These are phyloP conservation scores for Athalia rosae DNA, from an alignment of 2,888 invertebrate genomes.

Conservation along the genomic window DNA sequence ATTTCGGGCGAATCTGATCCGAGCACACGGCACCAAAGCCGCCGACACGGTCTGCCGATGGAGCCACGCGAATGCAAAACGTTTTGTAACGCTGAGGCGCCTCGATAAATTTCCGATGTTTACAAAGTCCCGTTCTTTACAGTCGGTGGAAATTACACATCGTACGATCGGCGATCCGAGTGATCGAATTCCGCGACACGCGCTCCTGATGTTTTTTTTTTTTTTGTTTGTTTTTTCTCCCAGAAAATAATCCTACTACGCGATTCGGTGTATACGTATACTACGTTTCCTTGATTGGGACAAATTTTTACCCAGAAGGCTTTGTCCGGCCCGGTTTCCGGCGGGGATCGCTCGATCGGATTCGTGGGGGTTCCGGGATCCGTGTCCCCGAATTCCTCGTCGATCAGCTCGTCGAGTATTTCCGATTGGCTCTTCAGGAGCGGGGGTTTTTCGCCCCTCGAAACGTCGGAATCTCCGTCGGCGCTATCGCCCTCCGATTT, in stretches of 20 bases:
- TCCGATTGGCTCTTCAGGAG: conserved; percentile 50
- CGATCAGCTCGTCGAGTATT: conserved; percentile 54
- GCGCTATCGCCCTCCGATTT: conserved; percentile 15
- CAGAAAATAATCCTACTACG: too few species aligned
- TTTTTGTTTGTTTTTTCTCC: background rate
- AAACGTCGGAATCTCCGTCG: conserved; percentile 13
- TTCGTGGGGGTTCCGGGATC: conserved; percentile 55
- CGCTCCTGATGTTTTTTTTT: background rate
- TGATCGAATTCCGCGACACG: background rate
- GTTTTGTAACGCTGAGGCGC: conserved; percentile 45
- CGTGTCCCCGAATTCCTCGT: conserved; percentile 56
- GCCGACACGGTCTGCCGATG: conserved; percentile 22
- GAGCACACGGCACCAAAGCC: conserved; percentile 70
- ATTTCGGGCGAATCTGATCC: conserved; percentile 69
- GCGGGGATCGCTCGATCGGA: conserved; percentile 65
- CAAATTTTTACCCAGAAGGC: conserved; percentile 69
- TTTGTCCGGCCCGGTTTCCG: conserved; percentile 63
- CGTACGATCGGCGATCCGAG: background rate
- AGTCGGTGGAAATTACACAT: conserved; percentile 26
- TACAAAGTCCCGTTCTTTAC: conserved; percentile 28
- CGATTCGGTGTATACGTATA: too few species aligned
- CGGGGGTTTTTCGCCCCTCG: conserved; percentile 12
- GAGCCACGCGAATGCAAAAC: conserved; percentile 50
- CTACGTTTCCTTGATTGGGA: background rate
- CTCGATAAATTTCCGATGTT: conserved; percentile 33